Conservation (phyloP, 1,140 invertebrate species). For the Hydropsyche tenuis region DNA sequence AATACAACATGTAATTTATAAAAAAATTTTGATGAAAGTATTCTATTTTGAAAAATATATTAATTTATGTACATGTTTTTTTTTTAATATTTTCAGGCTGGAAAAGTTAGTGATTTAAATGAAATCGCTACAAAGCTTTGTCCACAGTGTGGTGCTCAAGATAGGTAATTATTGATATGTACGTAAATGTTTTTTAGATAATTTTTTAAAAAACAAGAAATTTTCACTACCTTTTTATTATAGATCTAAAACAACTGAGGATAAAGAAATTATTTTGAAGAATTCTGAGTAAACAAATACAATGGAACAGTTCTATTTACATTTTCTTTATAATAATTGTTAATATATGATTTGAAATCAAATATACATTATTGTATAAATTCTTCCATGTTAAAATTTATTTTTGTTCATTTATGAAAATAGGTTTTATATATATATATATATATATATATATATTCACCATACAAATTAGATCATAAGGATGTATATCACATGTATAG, state of each 20-base stretch:
- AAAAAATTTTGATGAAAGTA: no score
- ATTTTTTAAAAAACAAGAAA: neutral
- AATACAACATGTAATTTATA: conserved; percentile 42
- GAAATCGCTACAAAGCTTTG: conserved; percentile 25
- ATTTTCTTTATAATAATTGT: no score
- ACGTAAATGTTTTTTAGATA: neutral
- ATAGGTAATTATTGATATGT: conserved; percentile 7
- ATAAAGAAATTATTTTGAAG: conserved; percentile 24
- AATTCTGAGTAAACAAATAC: neutral
- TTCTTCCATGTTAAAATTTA: no score
- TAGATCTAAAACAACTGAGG: conserved; percentile 13
- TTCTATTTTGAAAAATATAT: conserved; percentile 10
- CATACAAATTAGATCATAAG: neutral
- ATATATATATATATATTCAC: conserved; percentile 18
- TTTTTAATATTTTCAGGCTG: conserved; percentile 32
- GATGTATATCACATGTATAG: neutral
- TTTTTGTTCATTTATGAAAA: no score
- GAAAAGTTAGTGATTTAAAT: conserved; percentile 19
- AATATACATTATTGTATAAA: no score
- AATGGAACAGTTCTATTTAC: neutral
- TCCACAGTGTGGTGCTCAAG: conserved; percentile 13
- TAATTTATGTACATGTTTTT: neutral
- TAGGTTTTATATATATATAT: conserved; percentile 16
- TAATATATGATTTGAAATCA: no score
- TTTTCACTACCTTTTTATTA: conserved; percentile 3